Evolutionary conservation across 2,888 invertebrate genomes (phyloP).

Genomic region (Oithona nana): DNA sequence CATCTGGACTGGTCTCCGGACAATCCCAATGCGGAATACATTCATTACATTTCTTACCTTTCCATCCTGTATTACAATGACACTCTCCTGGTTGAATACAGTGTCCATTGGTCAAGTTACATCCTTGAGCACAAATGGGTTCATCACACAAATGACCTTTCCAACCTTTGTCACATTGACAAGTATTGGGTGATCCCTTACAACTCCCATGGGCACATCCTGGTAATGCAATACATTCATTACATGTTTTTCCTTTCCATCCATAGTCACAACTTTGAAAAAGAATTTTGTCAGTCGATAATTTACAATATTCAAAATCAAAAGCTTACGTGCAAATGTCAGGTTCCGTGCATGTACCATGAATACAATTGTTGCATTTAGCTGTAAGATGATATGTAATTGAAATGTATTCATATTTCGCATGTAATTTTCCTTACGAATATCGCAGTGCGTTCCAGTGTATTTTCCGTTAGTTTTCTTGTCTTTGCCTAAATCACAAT

Average conservation of each 20-base stretch:
- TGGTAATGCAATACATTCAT: not conserved
- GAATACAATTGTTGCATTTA: not conserved
- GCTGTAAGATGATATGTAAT: not conserved
- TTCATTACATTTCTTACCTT: not conserved
- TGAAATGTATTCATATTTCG: no score
- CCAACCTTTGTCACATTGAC: not conserved
- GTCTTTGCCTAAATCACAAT: no score
- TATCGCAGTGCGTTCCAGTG: not conserved
- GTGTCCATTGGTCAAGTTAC: not conserved
- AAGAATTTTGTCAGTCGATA: no score
- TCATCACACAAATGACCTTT: not conserved
- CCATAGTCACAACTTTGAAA: slow-evolving; percentile 1
- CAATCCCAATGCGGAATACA: not conserved
- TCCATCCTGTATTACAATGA: not conserved
- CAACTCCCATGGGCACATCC: not conserved
- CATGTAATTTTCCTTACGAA: not conserved
- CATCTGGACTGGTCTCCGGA: no score
- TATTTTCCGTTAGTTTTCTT: no score
- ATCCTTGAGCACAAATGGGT: not conserved
- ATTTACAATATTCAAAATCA: not conserved
- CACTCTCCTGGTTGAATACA: not conserved
- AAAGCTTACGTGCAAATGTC: not conserved
- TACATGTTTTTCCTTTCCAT: not conserved
- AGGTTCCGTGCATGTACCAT: not conserved
- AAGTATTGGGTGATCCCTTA: not conserved